Percentiles rank a stretch among this genome's conserved stretches.
These are phyloP conservation scores for Papilio xuthus DNA, from an alignment of 1,140 invertebrate species.

Conservation along the genomic window DNA sequence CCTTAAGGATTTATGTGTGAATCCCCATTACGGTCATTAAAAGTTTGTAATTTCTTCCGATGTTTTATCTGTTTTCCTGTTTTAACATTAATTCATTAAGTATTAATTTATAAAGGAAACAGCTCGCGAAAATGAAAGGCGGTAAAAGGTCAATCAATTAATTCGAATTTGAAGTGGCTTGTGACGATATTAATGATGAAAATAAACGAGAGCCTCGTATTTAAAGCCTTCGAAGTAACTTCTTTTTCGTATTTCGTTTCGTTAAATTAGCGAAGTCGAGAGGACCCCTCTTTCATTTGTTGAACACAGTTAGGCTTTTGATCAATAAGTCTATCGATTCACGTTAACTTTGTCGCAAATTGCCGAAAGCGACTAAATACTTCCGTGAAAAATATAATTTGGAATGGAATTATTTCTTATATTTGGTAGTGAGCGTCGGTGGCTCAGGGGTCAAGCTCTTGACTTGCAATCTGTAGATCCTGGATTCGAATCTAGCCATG, in stretches of 20 bases:
- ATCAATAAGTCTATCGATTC: constrained; percentile 22
- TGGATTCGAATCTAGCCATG: no score
- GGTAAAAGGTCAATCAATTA: constrained; percentile 33
- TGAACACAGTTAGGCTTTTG: constrained; percentile 32
- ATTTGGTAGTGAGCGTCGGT: background rate
- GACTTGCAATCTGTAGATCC: no score
- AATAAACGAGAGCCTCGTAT: constrained; percentile 9
- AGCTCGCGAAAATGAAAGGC: background rate
- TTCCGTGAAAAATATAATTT: background rate
- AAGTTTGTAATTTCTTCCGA: background rate
- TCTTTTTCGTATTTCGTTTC: constrained; percentile 24
- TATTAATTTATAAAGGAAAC: constrained; percentile 27
- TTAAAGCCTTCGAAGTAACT: constrained; percentile 25
- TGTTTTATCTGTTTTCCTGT: background rate
- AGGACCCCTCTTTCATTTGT: constrained; percentile 12
- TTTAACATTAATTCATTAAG: background rate
- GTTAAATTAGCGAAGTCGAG: constrained; percentile 22
- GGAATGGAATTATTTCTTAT: background rate
- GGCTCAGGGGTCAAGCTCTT: no score
- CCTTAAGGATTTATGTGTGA: background rate
- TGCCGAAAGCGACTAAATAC: background rate
- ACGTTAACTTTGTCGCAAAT: constrained; percentile 16
- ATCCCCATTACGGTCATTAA: background rate
- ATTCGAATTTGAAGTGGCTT: constrained; percentile 17
- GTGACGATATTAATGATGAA: constrained; percentile 30